Evolutionary conservation across 2,888 invertebrate genomes (phyloP), one percentile per base, ranked within the genome.

Genomic region (Euzophera pinguis): DNA sequence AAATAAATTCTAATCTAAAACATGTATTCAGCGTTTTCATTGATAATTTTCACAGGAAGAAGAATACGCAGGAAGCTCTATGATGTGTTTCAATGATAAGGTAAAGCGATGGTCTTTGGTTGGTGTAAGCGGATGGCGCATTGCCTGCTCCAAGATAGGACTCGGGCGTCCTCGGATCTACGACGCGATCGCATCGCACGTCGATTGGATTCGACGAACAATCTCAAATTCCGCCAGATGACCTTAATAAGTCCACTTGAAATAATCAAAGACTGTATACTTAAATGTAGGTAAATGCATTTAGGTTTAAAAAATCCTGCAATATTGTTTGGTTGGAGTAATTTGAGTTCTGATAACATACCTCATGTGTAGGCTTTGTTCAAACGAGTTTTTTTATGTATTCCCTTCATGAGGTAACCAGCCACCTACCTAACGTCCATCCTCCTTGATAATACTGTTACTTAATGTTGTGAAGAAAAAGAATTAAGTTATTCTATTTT

Each of bases 1-100:
- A n/a, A n/a, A n/a, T n/a, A n/a, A n/a, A n/a, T n/a, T n/a, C n/a
- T n/a, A n/a, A n/a, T n/a, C n/a, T n/a, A n/a, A n/a, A n/a, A n/a
- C n/a, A n/a, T n/a, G n/a, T n/a, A n/a, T n/a, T n/a, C n/a, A n/a
- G n/a, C 32, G 7, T 4, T 32, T 7, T 4, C 32, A 4, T 32
- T 32, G 7, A 29, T 10, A 4, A 32, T 47, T 58, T 53, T 67
- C 73, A 52, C 76, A 96, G 96, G 96, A 96, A 81, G 96, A 96
- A 85, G 96, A 97, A 84, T 94, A 95, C 65, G 96, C 97, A 6
- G 97, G 97, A 12, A 96, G 95, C 80, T 95, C 97, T 4, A 94
- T 97, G 91, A 92, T 96, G 72, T 97, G 97, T 69, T 92, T 95
- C 16, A 92, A 94, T 60, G 91, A 93, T 0, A 93, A 93, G 59